These are phyloP conservation scores for Lacerta bilineata DNA, from an alignment of 2,797 vertebrate genomes.

Conservation along the genomic window DNA sequence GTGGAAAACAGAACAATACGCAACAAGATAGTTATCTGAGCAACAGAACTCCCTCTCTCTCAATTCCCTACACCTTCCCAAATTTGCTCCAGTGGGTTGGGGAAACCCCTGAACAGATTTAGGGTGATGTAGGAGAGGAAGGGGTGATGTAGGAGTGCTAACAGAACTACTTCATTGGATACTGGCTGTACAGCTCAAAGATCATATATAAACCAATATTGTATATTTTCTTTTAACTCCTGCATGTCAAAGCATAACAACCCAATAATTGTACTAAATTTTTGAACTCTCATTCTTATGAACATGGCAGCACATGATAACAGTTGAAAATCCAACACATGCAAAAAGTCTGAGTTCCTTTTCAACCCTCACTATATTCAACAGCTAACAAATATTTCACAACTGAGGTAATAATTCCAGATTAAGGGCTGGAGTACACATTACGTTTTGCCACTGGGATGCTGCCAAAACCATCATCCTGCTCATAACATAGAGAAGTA, in stretches of 20 bases:
- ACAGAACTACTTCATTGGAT: too few species aligned
- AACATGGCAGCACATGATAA: neutral
- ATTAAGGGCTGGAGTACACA: slow-evolving; percentile 3
- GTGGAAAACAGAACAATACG: too few species aligned
- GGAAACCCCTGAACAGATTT: too few species aligned
- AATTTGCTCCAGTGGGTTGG: too few species aligned
- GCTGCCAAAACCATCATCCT: slow-evolving; percentile 10
- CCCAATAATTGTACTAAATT: too few species aligned
- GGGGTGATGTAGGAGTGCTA: too few species aligned
- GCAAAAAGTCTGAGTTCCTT: neutral
- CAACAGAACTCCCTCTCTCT: too few species aligned
- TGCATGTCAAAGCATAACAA: neutral
- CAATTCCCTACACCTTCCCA: too few species aligned
- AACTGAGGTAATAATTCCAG: neutral
- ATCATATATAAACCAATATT: neutral
- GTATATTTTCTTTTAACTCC: neutral
- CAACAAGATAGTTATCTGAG: too few species aligned
- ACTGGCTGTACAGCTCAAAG: neutral
- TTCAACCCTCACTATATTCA: slow-evolving; percentile 1
- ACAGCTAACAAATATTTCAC: neutral
- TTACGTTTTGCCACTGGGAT: slow-evolving; percentile 14
- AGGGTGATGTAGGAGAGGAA: too few species aligned
- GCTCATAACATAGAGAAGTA: slow-evolving; percentile 12
- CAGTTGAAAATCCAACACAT: neutral
- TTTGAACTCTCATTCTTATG: neutral